Evolutionary conservation across 1,140 invertebrate species (phyloP).

Genomic region (Scaptomyza pallida): DNA sequence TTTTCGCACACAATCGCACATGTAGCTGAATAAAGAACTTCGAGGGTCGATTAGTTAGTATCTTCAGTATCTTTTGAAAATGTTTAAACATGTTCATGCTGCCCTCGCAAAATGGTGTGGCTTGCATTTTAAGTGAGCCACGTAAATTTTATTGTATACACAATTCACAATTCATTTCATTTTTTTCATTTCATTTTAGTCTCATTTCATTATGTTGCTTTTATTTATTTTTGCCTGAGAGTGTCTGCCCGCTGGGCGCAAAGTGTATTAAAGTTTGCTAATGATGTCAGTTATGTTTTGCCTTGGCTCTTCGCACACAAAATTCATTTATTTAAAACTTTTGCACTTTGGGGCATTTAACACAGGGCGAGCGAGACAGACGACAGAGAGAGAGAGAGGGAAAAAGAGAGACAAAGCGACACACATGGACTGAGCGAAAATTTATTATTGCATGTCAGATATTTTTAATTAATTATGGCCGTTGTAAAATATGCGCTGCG

Average conservation of each 20-base stretch:
- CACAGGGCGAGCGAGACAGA: constrained; percentile 2
- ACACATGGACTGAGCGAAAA: constrained; percentile 41
- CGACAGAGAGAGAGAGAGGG: background rate
- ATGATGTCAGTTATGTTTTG: constrained; percentile 77
- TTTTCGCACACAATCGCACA: constrained; percentile 32
- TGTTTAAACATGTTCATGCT: no score
- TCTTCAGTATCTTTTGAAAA: background rate
- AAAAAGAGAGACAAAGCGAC: background rate
- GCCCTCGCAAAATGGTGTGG: background rate
- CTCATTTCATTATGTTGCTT: no score
- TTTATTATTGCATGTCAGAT: constrained; percentile 76
- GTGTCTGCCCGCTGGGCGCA: constrained; percentile 30
- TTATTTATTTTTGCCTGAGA: constrained; percentile 38
- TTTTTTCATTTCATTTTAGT: constrained; percentile 46
- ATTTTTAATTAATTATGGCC: constrained; percentile 82
- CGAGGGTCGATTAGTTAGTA: constrained; percentile 8
- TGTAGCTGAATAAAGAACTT: background rate
- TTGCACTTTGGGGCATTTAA: constrained; percentile 52
- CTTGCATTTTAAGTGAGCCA: constrained; percentile 29
- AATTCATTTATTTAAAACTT: constrained; percentile 73
- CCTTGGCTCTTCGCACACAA: constrained; percentile 42
- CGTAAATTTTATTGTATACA: constrained; percentile 46
- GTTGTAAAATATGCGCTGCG: constrained; percentile 71
- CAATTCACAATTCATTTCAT: constrained; percentile 37
- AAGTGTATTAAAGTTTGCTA: constrained; percentile 78